Evolutionary conservation across 2,797 vertebrate genomes (phyloP).

Genomic region (Hipposideros larvatus): DNA sequence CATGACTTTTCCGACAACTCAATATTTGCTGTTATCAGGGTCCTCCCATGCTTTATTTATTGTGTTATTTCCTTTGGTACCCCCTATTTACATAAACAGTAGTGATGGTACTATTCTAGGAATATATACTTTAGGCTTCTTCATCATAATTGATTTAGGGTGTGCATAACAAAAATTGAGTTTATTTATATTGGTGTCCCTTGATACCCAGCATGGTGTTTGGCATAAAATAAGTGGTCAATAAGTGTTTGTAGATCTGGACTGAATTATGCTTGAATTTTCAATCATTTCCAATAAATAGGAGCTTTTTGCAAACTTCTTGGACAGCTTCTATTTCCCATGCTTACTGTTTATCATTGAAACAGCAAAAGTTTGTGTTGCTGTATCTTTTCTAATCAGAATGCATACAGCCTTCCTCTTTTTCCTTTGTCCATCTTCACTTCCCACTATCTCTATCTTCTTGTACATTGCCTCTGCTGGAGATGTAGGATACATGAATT

Average conservation of each 20-base stretch:
- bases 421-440: background rate
- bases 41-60: background rate
- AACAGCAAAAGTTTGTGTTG: background rate
- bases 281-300: background rate
- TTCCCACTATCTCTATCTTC: background rate
- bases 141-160: background rate
- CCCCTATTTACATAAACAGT: slow-evolving; percentile 3
- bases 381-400: slow-evolving; percentile 21
- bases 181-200: background rate
- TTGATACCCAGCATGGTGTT: background rate
- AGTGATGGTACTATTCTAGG: background rate
- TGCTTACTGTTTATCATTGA: background rate
- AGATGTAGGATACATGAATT: background rate
- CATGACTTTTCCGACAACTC: no score
- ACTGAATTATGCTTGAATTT: slow-evolving; percentile 15
- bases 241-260: background rate
- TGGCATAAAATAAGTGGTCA: background rate
- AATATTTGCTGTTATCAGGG: background rate
- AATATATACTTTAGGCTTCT: slow-evolving; percentile 21
- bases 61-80: slow-evolving; percentile 3
- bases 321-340: background rate
- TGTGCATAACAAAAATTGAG: background rate
- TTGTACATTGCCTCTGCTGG: background rate
- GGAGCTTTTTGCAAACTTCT: slow-evolving; percentile 29
- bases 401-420: background rate